Base-by-base conservation (phyloP, 2,113 vertebrate genomes). In the Rhineura floridana region DNA sequence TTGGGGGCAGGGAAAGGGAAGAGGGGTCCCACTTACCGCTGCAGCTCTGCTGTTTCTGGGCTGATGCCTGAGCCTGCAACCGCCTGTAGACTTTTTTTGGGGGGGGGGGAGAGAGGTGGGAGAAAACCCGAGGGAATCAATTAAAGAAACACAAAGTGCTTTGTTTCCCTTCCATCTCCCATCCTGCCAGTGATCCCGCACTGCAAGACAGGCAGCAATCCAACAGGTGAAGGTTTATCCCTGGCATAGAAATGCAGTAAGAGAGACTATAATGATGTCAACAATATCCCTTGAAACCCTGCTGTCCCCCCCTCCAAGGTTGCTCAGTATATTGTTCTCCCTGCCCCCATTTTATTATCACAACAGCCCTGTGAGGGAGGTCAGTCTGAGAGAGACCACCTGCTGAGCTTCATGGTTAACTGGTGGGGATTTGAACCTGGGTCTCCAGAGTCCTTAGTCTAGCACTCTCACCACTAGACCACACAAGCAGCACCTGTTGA, bases 81-180 rank as follows among this genome's bases (percentile, higher is more conserved):
- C 12, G 21, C 72, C 72, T 83, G 46, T 3, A 87, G 79, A 48
- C 89, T 89, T n/a, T n/a, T n/a, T n/a, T n/a, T n/a, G 39, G 2
- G 10, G 30, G 5, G 9, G 2, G 21, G 10, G 25, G 4, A 28
- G 17, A 11, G 76, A 19, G 46, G 30, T 1, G 28, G 3, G 2
- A 1, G 80, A 25, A 28, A 2, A 65, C 48, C 9, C 10, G 0
- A 28, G 62, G 42, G 9, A 1, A 6, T 4, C 7, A 21, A 9
- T 55, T 12, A 63, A 25, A 44, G 21, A 75, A 39, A 13, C 6
- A 36, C 15, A 13, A 15, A 7, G 36, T 30, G 2, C 9, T 30
- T 33, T 9, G 7, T n/a, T 4, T 8, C 6, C 55, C 13, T 30
- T 33, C 13, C 2, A 2, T 39, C 39, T 42, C 81, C 44, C 1